A percentile compares a stretch with the other conserved stretches of the same genome.
Conservation (phyloP, 2,888 invertebrate species). For the Epirrhoe alternata region DNA sequence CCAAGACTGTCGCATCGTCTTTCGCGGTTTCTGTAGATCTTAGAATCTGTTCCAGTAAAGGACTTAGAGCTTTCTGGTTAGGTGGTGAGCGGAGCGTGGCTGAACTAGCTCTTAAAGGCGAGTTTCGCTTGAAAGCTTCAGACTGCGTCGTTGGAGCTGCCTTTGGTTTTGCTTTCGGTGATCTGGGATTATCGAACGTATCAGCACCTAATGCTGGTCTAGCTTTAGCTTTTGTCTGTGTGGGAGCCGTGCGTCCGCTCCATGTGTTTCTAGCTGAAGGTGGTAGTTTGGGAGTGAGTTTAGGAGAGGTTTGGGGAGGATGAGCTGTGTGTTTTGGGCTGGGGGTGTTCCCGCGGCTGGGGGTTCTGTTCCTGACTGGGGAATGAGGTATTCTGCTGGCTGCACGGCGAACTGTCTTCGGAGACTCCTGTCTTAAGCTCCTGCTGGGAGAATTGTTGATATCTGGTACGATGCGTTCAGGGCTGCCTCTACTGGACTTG, state of each 20-base stretch:
- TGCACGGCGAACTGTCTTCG: slow-evolving; percentile 75
- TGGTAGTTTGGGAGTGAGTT: slow-evolving; percentile 72
- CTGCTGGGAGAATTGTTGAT: slow-evolving; percentile 76
- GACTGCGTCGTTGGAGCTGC: slow-evolving; percentile 52
- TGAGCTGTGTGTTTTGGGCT: slow-evolving; percentile 72
- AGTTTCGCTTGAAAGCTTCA: slow-evolving; percentile 82
- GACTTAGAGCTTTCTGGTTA: slow-evolving; percentile 85
- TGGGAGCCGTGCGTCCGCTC: slow-evolving; percentile 87
- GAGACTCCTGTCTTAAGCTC: slow-evolving; percentile 71
- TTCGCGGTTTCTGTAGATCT: slow-evolving; percentile 89
- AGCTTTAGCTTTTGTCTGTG: slow-evolving; percentile 68
- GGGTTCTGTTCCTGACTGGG: slow-evolving; percentile 69
- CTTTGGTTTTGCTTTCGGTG: slow-evolving; percentile 82
- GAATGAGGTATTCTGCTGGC: slow-evolving; percentile 79
- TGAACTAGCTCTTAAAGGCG: slow-evolving; percentile 77
- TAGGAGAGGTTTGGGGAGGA: slow-evolving; percentile 74
- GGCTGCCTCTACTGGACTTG: slow-evolving; percentile 73
- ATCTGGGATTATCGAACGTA: slow-evolving; percentile 85
- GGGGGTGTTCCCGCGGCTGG: slow-evolving; percentile 75
- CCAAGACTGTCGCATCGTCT: slow-evolving; percentile 89
- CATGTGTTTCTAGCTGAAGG: slow-evolving; percentile 88
- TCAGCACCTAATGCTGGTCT: slow-evolving; percentile 74
- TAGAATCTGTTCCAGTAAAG: slow-evolving; percentile 89
- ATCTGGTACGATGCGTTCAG: slow-evolving; percentile 73
- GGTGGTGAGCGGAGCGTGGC: slow-evolving; percentile 85